phyloP scores from a whole-genome alignment of 53 echinoderm and acorn worm species.

The Antedon mediterranea region DNA sequence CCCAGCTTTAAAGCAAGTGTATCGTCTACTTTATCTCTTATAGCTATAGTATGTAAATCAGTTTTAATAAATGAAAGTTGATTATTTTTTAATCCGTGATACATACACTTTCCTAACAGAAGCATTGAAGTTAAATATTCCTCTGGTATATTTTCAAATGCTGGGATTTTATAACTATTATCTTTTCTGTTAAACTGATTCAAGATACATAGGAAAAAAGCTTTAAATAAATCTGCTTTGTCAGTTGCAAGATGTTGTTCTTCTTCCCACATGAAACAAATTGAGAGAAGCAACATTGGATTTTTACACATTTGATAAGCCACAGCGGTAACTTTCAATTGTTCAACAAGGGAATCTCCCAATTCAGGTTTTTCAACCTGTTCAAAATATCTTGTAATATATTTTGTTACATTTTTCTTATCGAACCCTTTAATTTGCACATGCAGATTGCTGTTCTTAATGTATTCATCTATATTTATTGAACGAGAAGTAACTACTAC shows the following conservation, averaged over 20 bases:
- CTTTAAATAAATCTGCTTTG: background rate
- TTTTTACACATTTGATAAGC: background rate
- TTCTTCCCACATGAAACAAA: background rate
- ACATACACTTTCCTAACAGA: background rate
- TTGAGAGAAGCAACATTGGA: background rate
- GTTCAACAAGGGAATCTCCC: background rate
- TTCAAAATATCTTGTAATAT: background rate
- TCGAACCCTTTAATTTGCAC: background rate
- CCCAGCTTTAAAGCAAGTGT: background rate
- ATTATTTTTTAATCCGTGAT: background rate
- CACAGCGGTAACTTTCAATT: background rate
- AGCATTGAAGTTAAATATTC: background rate
- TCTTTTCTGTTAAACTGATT: background rate
- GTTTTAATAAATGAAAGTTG: background rate
- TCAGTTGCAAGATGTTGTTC: background rate
- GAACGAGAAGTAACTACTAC: background rate
- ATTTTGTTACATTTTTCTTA: background rate
- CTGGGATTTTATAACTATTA: background rate
- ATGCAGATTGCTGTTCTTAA: background rate
- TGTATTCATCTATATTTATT: background rate
- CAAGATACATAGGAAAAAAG: background rate
- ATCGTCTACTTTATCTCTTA: background rate
- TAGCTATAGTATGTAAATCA: background rate
- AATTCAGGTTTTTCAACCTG: background rate
- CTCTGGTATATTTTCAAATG: background rate